Percentiles rank a stretch among this genome's conserved stretches.
Conservation (phyloP, 2,797 vertebrate species). For the Argya squamiceps region DNA sequence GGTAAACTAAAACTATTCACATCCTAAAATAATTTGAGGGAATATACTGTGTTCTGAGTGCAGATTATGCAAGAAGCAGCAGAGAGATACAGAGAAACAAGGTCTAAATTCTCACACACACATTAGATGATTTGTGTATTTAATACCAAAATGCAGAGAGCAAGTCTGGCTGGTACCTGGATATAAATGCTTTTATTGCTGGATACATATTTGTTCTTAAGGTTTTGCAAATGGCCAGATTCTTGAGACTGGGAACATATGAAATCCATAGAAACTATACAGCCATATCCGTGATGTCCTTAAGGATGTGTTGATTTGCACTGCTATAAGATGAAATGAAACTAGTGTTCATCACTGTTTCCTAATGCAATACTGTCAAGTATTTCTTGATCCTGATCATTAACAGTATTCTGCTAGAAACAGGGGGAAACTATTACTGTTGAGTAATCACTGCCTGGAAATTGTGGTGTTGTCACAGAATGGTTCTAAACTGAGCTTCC, state of each 20-base stretch:
- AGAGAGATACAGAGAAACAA: neutral
- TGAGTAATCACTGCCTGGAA: neutral
- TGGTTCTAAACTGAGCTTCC: neutral
- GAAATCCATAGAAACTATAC: neutral
- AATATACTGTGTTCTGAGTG: neutral
- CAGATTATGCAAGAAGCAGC: neutral
- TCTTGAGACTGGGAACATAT: neutral
- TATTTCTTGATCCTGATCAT: neutral
- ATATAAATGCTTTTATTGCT: neutral
- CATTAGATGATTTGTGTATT: neutral
- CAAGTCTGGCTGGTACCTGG: neutral
- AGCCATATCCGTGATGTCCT: neutral
- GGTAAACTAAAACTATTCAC: neutral
- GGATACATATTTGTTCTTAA: neutral
- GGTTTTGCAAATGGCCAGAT: neutral
- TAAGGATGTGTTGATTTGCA: neutral
- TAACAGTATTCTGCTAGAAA: neutral
- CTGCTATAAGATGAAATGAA: neutral
- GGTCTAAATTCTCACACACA: neutral
- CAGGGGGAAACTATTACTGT: neutral
- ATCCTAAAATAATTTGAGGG: neutral
- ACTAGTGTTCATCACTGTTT: neutral
- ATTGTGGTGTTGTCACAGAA: neutral
- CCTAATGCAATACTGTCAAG: neutral
- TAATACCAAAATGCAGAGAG: neutral